Percentiles rank a stretch among this genome's conserved stretches.
These are phyloP conservation scores for Phoenicopterus ruber DNA, from an alignment of 2,113 vertebrate genomes.

Conservation along the genomic window DNA sequence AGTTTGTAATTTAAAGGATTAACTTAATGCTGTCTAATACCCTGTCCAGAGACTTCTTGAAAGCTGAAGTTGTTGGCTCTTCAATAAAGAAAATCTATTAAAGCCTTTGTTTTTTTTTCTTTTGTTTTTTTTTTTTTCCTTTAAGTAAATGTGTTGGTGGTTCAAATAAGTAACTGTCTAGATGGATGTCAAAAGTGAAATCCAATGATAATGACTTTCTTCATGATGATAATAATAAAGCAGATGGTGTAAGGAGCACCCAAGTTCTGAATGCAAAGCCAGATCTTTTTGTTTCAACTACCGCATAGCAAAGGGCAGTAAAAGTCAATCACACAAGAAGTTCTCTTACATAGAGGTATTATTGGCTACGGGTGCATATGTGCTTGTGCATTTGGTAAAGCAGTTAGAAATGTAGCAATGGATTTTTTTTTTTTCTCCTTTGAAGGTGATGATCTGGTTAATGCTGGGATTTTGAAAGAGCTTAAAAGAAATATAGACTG, in stretches of 20 bases:
- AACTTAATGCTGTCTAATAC: slow-evolving; percentile 27
- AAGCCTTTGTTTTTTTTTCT: not conserved
- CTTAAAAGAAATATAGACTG: not conserved
- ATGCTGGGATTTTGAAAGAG: not conserved
- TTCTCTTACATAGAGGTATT: not conserved
- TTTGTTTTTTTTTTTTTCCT: not conserved
- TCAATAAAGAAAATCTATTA: not conserved
- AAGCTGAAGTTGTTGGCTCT: slow-evolving; percentile 4
- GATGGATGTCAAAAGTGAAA: not conserved
- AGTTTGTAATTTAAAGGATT: slow-evolving; percentile 44
- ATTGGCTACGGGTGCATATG: rapidly evolving
- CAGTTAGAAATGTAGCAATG: not conserved
- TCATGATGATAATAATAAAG: not conserved
- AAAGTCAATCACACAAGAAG: not conserved
- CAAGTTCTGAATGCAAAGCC: not conserved
- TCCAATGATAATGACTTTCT: not conserved
- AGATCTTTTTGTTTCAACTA: not conserved
- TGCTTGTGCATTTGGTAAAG: rapidly evolving
- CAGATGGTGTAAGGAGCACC: not conserved
- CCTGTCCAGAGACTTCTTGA: not conserved
- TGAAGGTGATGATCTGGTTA: not conserved
- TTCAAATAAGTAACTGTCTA: slow-evolving; percentile 39
- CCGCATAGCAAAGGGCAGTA: not conserved
- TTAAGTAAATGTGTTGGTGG: not conserved
- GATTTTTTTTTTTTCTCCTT: not conserved